Evolutionary conservation across 2,888 invertebrate genomes (phyloP).

Genomic region (Agrochola lychnidis): DNA sequence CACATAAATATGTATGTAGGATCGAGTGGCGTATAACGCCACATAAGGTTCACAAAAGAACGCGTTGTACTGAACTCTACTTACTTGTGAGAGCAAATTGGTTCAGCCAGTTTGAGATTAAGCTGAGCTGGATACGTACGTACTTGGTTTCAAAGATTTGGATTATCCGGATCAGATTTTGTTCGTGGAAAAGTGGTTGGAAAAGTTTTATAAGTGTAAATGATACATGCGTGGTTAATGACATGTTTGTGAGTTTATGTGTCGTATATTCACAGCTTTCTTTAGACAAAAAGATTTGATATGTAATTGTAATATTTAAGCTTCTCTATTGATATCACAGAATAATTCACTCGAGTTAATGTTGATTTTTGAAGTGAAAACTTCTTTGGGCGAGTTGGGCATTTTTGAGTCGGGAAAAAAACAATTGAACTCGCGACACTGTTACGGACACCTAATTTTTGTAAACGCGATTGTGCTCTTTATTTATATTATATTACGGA

Average conservation of each 20-base stretch:
- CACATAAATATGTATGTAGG: slow-evolving; percentile 60
- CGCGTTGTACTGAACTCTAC: slow-evolving; percentile 23
- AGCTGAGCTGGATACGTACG: slow-evolving; percentile 30
- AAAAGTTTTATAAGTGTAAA: neutral
- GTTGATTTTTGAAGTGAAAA: too few relatives aligned
- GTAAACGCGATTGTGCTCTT: too few relatives aligned
- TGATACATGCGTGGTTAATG: neutral
- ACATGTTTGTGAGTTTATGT: neutral
- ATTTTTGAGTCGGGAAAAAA: too few relatives aligned
- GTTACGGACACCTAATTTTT: too few relatives aligned
- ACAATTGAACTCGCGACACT: too few relatives aligned
- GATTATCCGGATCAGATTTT: neutral
- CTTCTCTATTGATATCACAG: too few relatives aligned
- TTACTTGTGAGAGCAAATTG: slow-evolving; percentile 51
- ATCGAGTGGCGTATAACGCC: slow-evolving; percentile 23
- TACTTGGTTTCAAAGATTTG: slow-evolving; percentile 28
- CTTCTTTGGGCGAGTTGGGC: too few relatives aligned
- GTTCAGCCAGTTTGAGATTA: slow-evolving; percentile 48
- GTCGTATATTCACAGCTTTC: neutral
- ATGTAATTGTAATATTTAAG: too few relatives aligned
- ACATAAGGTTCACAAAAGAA: slow-evolving; percentile 38
- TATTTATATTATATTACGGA: too few relatives aligned
- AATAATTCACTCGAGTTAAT: too few relatives aligned
- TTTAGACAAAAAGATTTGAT: too few relatives aligned
- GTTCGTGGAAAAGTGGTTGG: neutral